These are phyloP conservation scores for Myripristis murdjan DNA, from an alignment of 2,797 vertebrate genomes.

Conservation along the genomic window DNA sequence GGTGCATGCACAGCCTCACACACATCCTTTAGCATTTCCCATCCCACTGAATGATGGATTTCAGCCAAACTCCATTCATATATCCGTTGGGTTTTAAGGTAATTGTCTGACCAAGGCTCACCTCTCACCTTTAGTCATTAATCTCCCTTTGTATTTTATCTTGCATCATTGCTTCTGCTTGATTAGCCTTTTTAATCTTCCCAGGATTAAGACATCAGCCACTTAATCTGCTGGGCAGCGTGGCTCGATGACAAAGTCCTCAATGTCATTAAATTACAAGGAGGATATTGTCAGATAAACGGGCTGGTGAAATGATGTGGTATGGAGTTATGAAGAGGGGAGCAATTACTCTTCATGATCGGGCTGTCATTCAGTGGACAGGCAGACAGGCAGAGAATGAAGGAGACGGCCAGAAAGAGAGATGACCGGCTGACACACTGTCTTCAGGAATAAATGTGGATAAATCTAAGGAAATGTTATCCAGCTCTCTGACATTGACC, in stretches of 20 bases:
- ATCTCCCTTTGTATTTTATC: conserved; percentile 32
- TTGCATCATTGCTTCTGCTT: conserved; percentile 18
- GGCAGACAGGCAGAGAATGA: too few relatives aligned
- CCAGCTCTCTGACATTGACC: too few relatives aligned
- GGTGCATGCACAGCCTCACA: conserved; percentile 4
- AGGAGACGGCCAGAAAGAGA: not conserved
- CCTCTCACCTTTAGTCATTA: conserved; percentile 39
- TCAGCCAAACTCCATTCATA: not conserved
- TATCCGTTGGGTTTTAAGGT: conserved; percentile 9
- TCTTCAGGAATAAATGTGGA: not conserved
- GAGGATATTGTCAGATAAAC: conserved; percentile 47
- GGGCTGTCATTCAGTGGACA: conserved; percentile 18
- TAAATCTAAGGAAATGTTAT: conserved; percentile 3
- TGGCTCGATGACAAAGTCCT: conserved; percentile 39
- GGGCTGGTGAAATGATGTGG: conserved; percentile 24
- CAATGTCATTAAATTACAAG: conserved; percentile 40
- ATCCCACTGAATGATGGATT: not conserved
- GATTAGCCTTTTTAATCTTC: conserved; percentile 48
- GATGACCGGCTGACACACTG: conserved; percentile 14
- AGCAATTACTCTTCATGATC: conserved; percentile 50
- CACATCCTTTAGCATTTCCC: not conserved
- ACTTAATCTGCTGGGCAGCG: conserved; percentile 41
- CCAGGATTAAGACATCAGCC: conserved; percentile 21
- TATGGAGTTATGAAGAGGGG: conserved; percentile 26
- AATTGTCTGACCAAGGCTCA: conserved; percentile 23